Base-by-base conservation (phyloP, 2,113 vertebrate genomes). In the Noctilio leporinus region DNA sequence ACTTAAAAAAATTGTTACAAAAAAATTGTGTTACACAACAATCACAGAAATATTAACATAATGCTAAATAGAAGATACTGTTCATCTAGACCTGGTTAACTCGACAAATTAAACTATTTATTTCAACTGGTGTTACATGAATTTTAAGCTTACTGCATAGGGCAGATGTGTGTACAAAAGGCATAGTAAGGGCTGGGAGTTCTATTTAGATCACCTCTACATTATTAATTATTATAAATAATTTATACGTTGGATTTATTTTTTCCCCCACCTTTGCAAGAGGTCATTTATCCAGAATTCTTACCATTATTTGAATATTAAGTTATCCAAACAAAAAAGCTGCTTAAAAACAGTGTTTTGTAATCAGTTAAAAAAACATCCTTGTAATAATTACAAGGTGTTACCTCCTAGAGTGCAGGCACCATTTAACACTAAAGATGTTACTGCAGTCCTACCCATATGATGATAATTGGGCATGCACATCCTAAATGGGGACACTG, bases 191-290 rank as follows among this genome's bases (percentile, higher is more conserved):
- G 93, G 30, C 9, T 80, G 65, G 20, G 83, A 90, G 64, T 22
- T 90, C 82, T 75, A 47, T 89, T 91, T 92, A 84, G 77, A n/a
- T 70, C 80, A 78, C 62, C 33, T 47, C 35, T 88, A 84, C 93
- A 91, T 96, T 96, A 96, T 94, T 92, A 85, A 94, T 92, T 87
- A 84, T 75, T 84, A 88, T 91, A 14, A 96, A 91, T 91, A 95
- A 96, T 88, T 88, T 88, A 95, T 93, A 62, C 45, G 38, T 91
- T 53, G 76, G 55, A 51, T 67, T 77, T 70, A 76, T 64, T 51
- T 64, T 72, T 72, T 17, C 30, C 4, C 4, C 69, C 49, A 57
- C 20, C 33, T 83, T 93, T 90, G 38, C 40, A 90, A 87, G 69
- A 67, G 55, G 17, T 78, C 38, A 55, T 47, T 65, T 26, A 84